Conservation (phyloP, 2,888 invertebrate species). For the Drosophila borborema region DNA sequence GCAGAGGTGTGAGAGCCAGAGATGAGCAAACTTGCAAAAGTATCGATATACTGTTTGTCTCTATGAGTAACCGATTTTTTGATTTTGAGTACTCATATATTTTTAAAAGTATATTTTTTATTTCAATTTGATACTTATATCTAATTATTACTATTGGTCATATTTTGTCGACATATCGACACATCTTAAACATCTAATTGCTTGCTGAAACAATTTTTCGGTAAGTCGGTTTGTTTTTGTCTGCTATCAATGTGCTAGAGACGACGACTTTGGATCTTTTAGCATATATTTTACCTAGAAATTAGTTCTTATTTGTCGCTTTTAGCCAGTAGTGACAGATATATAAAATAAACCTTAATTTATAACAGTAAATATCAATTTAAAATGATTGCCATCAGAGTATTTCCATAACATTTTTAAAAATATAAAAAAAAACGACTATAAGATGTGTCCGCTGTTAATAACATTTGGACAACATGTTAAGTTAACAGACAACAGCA, state of each 20-base stretch:
- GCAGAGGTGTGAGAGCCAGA: neutral
- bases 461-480: conserved; percentile 24
- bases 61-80: neutral
- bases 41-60: conserved; percentile 7
- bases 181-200: neutral
- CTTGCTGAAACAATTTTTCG: neutral
- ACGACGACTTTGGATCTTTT: neutral
- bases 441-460: conserved; percentile 9
- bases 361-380: neutral
- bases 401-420: too few relatives aligned
- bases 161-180: neutral
- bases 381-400: rapidly evolving
- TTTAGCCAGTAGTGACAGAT: neutral
- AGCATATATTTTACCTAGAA: conserved; percentile 12
- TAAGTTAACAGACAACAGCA: conserved; percentile 34
- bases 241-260: conserved; percentile 2
- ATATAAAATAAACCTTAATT: neutral
- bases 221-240: neutral
- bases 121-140: neutral
- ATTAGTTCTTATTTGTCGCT: conserved; percentile 11
- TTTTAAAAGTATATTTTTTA: neutral
- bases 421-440: neutral
- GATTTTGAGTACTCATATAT: neutral
- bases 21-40: neutral
- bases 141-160: neutral